Evolutionary conservation across 2,888 invertebrate species (phyloP).

Genomic region (Drosophila paracracens): DNA sequence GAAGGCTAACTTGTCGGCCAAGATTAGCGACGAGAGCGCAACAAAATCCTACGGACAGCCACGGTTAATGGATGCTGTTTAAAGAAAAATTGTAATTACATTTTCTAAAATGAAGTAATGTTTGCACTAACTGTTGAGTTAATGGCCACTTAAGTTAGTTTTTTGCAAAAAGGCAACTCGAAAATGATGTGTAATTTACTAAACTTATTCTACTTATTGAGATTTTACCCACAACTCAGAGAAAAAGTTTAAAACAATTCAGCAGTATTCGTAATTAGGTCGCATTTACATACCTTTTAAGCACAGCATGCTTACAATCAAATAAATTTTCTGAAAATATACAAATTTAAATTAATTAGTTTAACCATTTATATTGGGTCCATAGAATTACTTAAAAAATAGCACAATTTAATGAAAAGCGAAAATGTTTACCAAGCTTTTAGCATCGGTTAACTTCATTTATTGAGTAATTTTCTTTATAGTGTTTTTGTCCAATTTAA

Average conservation of each 20-base stretch:
- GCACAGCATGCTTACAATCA: neutral
- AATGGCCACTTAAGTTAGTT: slow-evolving; percentile 26
- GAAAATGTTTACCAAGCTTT: neutral
- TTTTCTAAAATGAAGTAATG: slow-evolving; percentile 45
- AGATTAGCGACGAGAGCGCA: slow-evolving; percentile 74
- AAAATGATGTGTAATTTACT: slow-evolving; percentile 15
- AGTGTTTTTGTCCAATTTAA: neutral
- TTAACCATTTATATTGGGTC: neutral
- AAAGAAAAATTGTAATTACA: slow-evolving; percentile 61
- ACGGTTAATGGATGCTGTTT: slow-evolving; percentile 66
- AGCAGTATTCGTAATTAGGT: neutral
- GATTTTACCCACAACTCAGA: slow-evolving; percentile 1
- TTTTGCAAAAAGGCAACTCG: slow-evolving; percentile 13
- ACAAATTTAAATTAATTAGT: neutral
- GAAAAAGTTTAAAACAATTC: neutral
- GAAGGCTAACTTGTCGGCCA: slow-evolving; percentile 66
- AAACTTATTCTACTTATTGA: slow-evolving; percentile 17
- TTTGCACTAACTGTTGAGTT: slow-evolving; percentile 33
- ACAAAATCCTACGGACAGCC: slow-evolving; percentile 78
- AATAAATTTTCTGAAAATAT: slow-evolving; percentile 22
- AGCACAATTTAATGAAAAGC: neutral
- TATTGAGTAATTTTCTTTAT: neutral
- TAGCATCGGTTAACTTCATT: neutral
- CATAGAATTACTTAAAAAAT: neutral
- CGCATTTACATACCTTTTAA: slow-evolving; percentile 28